phyloP scores from a whole-genome alignment of 2,797 vertebrate genomes.

The Erithacus rubecula region DNA sequence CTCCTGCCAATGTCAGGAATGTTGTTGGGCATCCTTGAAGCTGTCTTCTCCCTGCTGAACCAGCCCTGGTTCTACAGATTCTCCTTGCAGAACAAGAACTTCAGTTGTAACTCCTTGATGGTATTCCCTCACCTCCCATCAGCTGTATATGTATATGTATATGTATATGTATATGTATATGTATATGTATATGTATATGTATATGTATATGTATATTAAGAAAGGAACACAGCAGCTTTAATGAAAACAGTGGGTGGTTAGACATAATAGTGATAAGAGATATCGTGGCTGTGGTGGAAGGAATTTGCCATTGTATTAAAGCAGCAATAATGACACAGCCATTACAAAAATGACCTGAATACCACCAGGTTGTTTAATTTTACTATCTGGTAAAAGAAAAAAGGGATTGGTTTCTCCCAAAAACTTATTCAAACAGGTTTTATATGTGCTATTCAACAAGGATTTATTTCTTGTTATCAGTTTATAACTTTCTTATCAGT shows the following conservation, averaged over 20 bases:
- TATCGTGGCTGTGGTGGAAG: background rate
- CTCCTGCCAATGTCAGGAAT: fast-evolving
- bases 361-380: background rate
- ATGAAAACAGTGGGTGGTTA: background rate
- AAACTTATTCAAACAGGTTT: background rate
- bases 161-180: no score
- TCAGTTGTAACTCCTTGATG: fast-evolving
- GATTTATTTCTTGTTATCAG: background rate
- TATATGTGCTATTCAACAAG: background rate
- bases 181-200: no score
- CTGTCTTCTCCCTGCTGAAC: background rate
- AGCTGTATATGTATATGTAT: no score
- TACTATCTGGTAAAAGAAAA: background rate
- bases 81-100: background rate
- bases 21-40: fast-evolving
- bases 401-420: background rate
- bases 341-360: background rate
- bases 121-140: background rate
- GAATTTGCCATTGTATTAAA: background rate
- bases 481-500: no score
- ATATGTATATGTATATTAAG: no score
- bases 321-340: background rate
- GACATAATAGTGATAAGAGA: background rate
- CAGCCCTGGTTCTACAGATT: background rate
- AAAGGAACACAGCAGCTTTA: background rate